phyloP scores from a whole-genome alignment of 2,888 invertebrate genomes.

The Liopterus haemorrhoidalis region DNA sequence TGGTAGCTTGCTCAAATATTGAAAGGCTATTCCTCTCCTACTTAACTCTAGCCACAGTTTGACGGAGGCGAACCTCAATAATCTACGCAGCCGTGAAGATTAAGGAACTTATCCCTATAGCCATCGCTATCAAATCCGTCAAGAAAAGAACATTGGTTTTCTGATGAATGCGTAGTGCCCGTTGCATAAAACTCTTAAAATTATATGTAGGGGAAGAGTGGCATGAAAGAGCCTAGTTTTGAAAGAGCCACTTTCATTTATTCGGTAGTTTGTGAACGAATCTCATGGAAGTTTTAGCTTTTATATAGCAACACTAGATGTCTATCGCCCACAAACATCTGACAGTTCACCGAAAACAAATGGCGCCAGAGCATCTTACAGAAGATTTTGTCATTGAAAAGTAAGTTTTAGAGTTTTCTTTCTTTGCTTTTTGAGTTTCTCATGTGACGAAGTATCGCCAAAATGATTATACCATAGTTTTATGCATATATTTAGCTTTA shows the following conservation, averaged over 20 bases:
- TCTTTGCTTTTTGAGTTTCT: conserved; percentile 21
- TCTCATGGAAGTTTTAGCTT: conserved; percentile 20
- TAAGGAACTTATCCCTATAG: too few species aligned
- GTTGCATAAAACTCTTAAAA: too few species aligned
- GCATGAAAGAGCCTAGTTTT: conserved; percentile 19
- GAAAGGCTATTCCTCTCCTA: too few species aligned
- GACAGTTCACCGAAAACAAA: conserved; percentile 1
- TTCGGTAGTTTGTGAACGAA: conserved; percentile 24
- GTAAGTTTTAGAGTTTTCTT: conserved; percentile 23
- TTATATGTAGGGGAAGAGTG: too few species aligned
- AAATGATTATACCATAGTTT: conserved; percentile 10
- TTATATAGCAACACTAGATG: conserved; percentile 26
- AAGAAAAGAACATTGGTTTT: too few species aligned
- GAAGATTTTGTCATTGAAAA: conserved; percentile 22
- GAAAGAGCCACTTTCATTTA: conserved; percentile 25
- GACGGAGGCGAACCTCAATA: too few species aligned
- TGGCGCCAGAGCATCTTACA: conserved; percentile 3
- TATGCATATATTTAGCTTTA: conserved; percentile 14
- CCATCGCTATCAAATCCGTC: too few species aligned
- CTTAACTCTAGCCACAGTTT: too few species aligned
- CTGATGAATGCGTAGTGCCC: too few species aligned
- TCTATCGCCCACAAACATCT: conserved; percentile 16
- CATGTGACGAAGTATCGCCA: conserved; percentile 19
- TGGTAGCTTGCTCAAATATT: too few species aligned
- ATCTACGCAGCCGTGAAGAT: too few species aligned